Conservation (phyloP, 2,888 invertebrate genomes). For the Andricus curvator region DNA sequence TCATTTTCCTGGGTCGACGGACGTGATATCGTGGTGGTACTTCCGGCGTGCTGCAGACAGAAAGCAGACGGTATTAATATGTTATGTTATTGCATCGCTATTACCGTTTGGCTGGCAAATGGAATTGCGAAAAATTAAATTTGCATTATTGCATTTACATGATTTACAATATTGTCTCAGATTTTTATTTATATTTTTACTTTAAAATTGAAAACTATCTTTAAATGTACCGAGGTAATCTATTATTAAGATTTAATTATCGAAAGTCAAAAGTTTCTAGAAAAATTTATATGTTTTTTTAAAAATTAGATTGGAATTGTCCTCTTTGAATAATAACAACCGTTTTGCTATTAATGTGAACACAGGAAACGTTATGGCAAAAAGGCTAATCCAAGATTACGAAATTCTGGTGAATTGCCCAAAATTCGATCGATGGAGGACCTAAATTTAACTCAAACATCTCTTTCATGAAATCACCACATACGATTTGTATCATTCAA, state of each 20-base stretch:
- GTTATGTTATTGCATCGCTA: conserved; percentile 27
- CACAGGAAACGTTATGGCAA: not conserved
- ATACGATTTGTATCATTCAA: not conserved
- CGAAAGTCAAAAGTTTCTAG: not conserved
- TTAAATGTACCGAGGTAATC: not conserved
- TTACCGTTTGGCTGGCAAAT: conserved; percentile 15
- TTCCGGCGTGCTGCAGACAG: conserved; percentile 52
- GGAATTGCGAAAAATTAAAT: conserved; percentile 17
- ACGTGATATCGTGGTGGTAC: conserved; percentile 49
- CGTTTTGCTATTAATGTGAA: not conserved
- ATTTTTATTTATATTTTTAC: not conserved
- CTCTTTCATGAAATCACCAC: not conserved
- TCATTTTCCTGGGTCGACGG: conserved; percentile 42
- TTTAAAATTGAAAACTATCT: not conserved
- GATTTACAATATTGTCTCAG: not conserved
- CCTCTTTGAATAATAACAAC: not conserved
- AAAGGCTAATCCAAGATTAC: not conserved
- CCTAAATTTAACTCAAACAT: not conserved
- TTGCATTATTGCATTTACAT: not conserved
- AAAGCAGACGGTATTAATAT: conserved; percentile 50
- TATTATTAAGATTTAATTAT: no score
- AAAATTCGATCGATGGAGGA: not conserved
- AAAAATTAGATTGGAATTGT: not conserved
- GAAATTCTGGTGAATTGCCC: not conserved
- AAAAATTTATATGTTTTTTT: not conserved